Evolutionary conservation across 1,140 invertebrate genomes (phyloP).

Genomic region (Rhopalosiphum maidis): DNA sequence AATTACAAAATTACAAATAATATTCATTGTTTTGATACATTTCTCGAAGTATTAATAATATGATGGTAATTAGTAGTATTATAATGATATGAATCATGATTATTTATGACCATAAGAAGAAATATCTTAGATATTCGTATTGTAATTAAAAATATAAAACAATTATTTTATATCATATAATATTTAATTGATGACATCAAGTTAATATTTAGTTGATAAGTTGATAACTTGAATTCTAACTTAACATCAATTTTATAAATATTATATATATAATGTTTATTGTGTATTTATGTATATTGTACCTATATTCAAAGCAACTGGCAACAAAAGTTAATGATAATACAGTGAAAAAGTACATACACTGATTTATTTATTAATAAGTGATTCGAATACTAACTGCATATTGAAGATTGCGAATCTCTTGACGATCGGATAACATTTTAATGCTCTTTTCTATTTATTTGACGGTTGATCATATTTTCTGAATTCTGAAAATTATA

Average conservation of each 20-base stretch:
- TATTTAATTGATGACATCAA: neutral
- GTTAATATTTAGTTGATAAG: neutral
- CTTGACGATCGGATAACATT: neutral
- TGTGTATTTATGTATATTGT: neutral
- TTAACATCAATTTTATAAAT: neutral
- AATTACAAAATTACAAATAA: neutral
- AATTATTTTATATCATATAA: neutral
- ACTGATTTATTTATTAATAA: neutral
- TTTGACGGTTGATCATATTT: neutral
- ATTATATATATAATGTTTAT: neutral
- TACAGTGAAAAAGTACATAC: too few relatives aligned
- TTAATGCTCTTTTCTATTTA: too few relatives aligned
- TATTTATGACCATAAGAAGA: neutral
- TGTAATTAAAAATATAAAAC: neutral
- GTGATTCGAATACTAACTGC: neutral
- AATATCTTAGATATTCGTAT: neutral
- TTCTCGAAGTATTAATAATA: neutral
- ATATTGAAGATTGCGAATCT: neutral
- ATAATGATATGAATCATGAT: neutral
- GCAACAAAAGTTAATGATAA: too few relatives aligned
- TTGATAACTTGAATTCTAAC: neutral
- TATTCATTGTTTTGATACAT: neutral
- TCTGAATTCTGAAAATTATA: neutral
- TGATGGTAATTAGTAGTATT: neutral
- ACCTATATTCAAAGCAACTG: neutral